Evolutionary conservation across 2,888 invertebrate genomes (phyloP).

Genomic region (Trilocha varians): DNA sequence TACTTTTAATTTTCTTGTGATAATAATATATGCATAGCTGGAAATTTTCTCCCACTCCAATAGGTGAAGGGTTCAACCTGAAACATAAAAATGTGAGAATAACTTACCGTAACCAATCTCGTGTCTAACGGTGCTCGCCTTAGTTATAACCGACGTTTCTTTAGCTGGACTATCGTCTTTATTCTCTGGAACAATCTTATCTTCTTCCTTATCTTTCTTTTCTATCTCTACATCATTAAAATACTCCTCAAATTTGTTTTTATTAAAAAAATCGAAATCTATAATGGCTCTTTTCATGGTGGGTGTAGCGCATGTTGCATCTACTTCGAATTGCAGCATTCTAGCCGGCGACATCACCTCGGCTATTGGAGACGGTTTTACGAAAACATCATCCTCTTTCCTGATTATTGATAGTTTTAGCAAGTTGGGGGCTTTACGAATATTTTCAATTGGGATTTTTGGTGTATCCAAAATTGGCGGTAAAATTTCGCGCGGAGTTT

Average conservation of each 20-base stretch:
- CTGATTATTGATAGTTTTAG: constrained; percentile 45
- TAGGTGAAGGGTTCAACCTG: too few species aligned
- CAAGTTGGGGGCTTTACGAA: constrained; percentile 27
- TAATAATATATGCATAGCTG: too few species aligned
- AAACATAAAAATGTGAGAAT: not conserved
- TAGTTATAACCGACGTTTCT: constrained; percentile 52
- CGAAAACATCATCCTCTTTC: constrained; percentile 45
- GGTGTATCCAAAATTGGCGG: constrained; percentile 39
- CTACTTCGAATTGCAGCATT: constrained; percentile 61
- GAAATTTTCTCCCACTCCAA: too few species aligned
- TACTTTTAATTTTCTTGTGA: too few species aligned
- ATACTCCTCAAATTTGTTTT: constrained; percentile 49
- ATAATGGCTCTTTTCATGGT: constrained; percentile 62
- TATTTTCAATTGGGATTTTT: constrained; percentile 20
- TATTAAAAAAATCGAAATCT: constrained; percentile 58
- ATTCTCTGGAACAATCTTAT: not conserved
- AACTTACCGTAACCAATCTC: constrained; percentile 64
- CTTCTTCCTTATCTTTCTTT: not conserved
- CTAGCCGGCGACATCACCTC: constrained; percentile 62
- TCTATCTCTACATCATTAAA: constrained; percentile 25
- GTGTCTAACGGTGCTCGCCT: constrained; percentile 52
- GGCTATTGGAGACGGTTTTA: constrained; percentile 50
- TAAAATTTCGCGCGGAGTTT: constrained; percentile 21
- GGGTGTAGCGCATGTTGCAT: constrained; percentile 43
- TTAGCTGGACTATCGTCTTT: constrained; percentile 23